Evolutionary conservation across 2,113 vertebrate species (phyloP).

Genomic region (Laterallus jamaicensis): DNA sequence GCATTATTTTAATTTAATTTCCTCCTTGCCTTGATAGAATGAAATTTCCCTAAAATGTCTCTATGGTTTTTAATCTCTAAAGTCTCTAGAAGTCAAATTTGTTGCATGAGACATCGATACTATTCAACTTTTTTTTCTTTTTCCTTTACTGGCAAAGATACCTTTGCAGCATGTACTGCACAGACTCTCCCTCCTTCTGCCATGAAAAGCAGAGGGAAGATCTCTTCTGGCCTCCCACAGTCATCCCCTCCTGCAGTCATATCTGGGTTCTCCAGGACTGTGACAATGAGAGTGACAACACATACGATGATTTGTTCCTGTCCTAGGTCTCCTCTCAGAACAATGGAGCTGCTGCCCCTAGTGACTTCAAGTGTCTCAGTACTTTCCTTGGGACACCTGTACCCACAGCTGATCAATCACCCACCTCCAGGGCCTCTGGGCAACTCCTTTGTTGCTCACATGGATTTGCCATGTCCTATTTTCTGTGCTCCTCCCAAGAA

Average conservation of each 20-base stretch:
- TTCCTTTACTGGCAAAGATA: neutral
- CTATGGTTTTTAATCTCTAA: neutral
- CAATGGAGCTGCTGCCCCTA: neutral
- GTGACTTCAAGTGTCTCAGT: neutral
- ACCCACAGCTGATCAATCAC: accelerated
- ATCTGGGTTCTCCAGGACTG: neutral
- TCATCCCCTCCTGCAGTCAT: accelerated
- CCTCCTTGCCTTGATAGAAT: neutral
- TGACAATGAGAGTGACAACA: accelerated
- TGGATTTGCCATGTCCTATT: neutral
- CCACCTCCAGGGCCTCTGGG: neutral
- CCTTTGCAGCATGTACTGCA: neutral
- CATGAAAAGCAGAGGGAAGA: neutral
- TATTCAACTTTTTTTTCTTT: neutral
- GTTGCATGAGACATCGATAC: neutral
- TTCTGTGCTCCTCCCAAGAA: neutral
- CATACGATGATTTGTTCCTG: accelerated
- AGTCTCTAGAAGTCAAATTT: neutral
- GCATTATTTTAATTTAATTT: neutral
- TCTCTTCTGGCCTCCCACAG: neutral
- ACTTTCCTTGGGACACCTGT: neutral
- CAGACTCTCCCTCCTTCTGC: neutral
- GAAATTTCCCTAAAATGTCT: neutral
- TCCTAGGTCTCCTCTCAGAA: neutral
- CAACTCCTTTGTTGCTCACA: neutral